Evolutionary conservation across 2,888 invertebrate genomes (phyloP), one percentile per base, ranked within the genome.

Genomic region (Drosophila greeni): DNA sequence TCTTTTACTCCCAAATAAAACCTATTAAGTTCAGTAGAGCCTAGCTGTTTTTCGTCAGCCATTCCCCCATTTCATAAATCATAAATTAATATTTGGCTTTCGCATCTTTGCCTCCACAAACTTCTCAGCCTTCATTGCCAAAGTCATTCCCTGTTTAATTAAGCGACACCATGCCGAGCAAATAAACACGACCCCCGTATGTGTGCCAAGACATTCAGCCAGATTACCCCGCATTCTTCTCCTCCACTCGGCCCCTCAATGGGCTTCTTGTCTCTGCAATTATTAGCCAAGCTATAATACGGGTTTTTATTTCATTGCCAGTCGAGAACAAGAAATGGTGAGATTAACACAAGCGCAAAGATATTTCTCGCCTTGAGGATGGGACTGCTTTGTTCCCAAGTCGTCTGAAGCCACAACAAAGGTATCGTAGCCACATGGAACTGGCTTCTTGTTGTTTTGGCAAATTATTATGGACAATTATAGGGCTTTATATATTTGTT

Each of bases 91-190:
- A 72, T 70, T 72, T 64, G 67, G 59, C 65, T 71, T 56, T 61
- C 60, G 23, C 56, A 48, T 29, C 48, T n/a, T 18, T 6, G 18
- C 45, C 8, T 7, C 12, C 29, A 47, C 9, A 5, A 8, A 14
- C 18, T 14, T 14, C 45, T 45, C 45, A 31, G 29, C 18, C 29
- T 2, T 39, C 24, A 34, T 52, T 40, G 16, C 20, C 51, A 61
- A 40, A 62, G 67, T 31, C 55, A 52, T 43, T 56, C 18, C 24
- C 24, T 77, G 73, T 76, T 73, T 79, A 77, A 77, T 77, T 79
- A 77, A 77, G 71, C 71, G 75, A 68, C 55, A 54, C 67, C 80
- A 75, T 76, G 73, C 67, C 58, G 80, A 39, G 76, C 45, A 62
- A 60, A 72, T 70, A 33, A 9, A 53, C 29, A 39, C 42, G 51